A percentile compares a stretch with the other conserved stretches of the same genome.
Conservation (phyloP, 2,113 vertebrate genomes). For the Pica pica region DNA sequence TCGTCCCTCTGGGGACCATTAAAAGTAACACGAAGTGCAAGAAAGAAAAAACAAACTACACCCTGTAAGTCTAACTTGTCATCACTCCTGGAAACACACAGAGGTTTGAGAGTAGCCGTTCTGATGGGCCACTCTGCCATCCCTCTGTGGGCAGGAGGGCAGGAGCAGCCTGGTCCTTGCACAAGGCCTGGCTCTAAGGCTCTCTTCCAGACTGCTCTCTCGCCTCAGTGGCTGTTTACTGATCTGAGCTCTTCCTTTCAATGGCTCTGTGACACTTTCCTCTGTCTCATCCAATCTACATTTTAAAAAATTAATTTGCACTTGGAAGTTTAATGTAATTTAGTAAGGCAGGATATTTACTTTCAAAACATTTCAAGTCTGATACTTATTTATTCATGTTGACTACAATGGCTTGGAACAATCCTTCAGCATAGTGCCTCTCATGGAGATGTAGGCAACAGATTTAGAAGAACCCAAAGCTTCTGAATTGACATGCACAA, state of each 20-base stretch:
- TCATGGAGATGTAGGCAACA: background rate
- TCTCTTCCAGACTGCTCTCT: background rate
- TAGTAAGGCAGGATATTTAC: background rate
- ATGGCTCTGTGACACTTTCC: background rate
- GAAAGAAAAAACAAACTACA: background rate
- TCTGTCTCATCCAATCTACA: background rate
- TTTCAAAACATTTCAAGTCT: background rate
- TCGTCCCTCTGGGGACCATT: background rate
- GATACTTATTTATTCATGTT: background rate
- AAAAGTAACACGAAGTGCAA: background rate
- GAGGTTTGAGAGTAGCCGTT: background rate
- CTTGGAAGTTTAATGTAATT: background rate
- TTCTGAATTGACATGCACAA: background rate
- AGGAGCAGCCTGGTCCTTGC: background rate
- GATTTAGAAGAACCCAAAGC: background rate
- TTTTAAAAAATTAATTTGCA: background rate
- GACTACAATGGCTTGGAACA: background rate
- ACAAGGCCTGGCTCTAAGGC: background rate
- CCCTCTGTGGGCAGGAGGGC: background rate
- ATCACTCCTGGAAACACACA: background rate
- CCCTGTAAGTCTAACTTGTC: background rate
- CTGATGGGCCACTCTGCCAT: background rate
- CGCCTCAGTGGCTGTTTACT: background rate
- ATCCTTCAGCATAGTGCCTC: background rate
- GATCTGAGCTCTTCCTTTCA: background rate